A percentile compares a stretch with the other conserved stretches of the same genome.
Conservation (phyloP, 2,797 vertebrate species). For the Anguilla megastoma region DNA sequence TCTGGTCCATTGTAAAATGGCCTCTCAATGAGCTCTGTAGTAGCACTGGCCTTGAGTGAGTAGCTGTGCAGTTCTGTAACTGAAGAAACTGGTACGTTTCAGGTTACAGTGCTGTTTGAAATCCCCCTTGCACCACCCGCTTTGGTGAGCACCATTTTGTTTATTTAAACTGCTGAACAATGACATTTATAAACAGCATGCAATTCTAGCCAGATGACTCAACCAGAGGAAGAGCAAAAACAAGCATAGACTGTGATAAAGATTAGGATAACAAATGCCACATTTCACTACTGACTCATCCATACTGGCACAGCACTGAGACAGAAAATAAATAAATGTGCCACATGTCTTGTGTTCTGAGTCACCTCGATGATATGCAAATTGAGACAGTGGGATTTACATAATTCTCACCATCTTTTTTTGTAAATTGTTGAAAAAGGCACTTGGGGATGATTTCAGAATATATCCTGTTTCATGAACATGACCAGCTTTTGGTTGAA, state of each 20-base stretch:
- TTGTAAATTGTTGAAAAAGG: neutral
- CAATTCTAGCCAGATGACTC: neutral
- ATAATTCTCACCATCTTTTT: neutral
- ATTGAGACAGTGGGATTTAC: neutral
- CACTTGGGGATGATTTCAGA: neutral
- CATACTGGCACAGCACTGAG: neutral
- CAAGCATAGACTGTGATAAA: constrained; percentile 6
- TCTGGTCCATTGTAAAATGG: neutral
- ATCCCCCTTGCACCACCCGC: neutral
- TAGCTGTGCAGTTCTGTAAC: neutral
- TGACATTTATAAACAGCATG: constrained; percentile 15
- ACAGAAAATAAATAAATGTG: neutral
- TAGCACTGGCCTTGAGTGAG: neutral
- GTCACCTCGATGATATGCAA: neutral
- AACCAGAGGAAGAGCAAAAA: constrained; percentile 5
- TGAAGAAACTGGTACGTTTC: neutral
- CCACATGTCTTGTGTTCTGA: neutral
- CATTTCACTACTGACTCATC: neutral
- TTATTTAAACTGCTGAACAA: constrained; percentile 16
- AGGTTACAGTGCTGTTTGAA: neutral
- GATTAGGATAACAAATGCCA: constrained; percentile 4
- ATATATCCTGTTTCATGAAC: neutral
- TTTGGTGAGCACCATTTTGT: neutral
- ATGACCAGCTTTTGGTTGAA: neutral
- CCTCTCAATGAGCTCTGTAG: neutral